Conservation (phyloP, 2,797 vertebrate species). For the Neosalanx taihuensis region DNA sequence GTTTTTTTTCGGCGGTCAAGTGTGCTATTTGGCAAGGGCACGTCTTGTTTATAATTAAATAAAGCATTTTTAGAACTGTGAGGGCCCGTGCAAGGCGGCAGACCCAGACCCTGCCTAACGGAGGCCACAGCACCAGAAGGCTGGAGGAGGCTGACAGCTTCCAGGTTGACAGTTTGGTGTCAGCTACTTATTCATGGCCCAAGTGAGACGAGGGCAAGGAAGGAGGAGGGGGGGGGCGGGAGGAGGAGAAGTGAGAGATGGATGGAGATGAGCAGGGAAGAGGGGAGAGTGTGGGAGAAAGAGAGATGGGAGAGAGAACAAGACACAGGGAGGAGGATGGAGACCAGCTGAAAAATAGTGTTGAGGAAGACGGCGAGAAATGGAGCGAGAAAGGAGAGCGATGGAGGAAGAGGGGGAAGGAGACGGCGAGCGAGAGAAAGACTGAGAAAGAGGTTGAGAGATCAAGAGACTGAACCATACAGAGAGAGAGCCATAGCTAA, state of each 20-base stretch:
- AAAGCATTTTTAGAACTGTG: slow-evolving; percentile 49
- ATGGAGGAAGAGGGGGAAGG: too few relatives aligned
- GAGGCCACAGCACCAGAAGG: slow-evolving; percentile 50
- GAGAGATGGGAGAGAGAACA: slow-evolving; percentile 7
- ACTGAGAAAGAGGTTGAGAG: neutral
- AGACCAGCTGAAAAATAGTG: too few relatives aligned
- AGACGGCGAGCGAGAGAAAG: neutral
- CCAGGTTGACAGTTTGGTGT: slow-evolving; percentile 79
- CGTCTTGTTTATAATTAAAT: slow-evolving; percentile 53
- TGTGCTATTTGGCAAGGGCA: slow-evolving; percentile 38
- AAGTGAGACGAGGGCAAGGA: slow-evolving; percentile 52
- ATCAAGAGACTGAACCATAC: neutral
- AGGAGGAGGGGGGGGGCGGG: slow-evolving; percentile 5
- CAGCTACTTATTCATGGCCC: slow-evolving; percentile 70
- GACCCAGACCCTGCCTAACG: slow-evolving; percentile 45
- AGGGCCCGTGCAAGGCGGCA: slow-evolving; percentile 12
- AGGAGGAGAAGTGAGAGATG: slow-evolving; percentile 17
- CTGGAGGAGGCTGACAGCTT: slow-evolving; percentile 57
- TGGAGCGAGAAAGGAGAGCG: neutral
- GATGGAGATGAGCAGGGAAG: slow-evolving; percentile 24
- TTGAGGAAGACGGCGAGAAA: neutral
- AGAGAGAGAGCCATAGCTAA: slow-evolving; percentile 19
- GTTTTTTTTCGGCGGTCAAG: slow-evolving; percentile 27
- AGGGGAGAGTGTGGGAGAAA: slow-evolving; percentile 2
- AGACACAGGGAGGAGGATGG: slow-evolving; percentile 1